Conservation (phyloP, 2,113 vertebrate genomes). For the Aspidoscelis tigris region DNA sequence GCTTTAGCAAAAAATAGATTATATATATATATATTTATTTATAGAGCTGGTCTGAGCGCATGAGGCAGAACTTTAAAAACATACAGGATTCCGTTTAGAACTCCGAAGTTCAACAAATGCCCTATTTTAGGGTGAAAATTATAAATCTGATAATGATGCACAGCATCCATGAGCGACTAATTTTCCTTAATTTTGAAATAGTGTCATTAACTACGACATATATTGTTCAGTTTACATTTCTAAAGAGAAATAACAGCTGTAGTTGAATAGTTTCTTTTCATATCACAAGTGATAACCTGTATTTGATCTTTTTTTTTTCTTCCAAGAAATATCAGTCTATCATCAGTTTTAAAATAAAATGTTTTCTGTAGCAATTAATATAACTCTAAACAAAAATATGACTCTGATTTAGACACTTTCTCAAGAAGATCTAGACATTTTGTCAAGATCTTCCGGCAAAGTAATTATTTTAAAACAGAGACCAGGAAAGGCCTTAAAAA, state of each 20-base stretch:
- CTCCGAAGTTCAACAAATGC: slow-evolving; percentile 86
- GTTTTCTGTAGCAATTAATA: slow-evolving; percentile 79
- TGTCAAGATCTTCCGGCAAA: slow-evolving; percentile 79
- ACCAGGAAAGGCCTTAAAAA: slow-evolving; percentile 82
- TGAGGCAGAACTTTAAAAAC: slow-evolving; percentile 81
- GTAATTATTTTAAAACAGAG: slow-evolving; percentile 82
- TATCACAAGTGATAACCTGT: slow-evolving; percentile 86
- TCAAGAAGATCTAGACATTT: slow-evolving; percentile 72
- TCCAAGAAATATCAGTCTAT: slow-evolving; percentile 85
- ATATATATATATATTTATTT: slow-evolving; percentile 28
- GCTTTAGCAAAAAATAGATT: slow-evolving; percentile 64
- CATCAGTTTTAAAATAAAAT: slow-evolving; percentile 81
- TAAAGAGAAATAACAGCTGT: slow-evolving; percentile 85
- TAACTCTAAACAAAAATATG: slow-evolving; percentile 85
- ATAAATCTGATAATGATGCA: slow-evolving; percentile 83
- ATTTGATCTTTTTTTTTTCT: slow-evolving; percentile 81
- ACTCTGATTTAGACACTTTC: slow-evolving; percentile 79
- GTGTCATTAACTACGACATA: slow-evolving; percentile 83
- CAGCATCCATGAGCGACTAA: slow-evolving; percentile 81
- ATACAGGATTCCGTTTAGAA: slow-evolving; percentile 82
- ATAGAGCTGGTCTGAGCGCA: slow-evolving; percentile 74
- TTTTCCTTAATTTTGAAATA: slow-evolving; percentile 78
- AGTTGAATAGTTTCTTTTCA: slow-evolving; percentile 78
- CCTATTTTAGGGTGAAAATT: slow-evolving; percentile 87
- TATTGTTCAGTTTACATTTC: slow-evolving; percentile 82